phyloP scores from a whole-genome alignment of 2,113 vertebrate species.

The Eclectus roratus region DNA sequence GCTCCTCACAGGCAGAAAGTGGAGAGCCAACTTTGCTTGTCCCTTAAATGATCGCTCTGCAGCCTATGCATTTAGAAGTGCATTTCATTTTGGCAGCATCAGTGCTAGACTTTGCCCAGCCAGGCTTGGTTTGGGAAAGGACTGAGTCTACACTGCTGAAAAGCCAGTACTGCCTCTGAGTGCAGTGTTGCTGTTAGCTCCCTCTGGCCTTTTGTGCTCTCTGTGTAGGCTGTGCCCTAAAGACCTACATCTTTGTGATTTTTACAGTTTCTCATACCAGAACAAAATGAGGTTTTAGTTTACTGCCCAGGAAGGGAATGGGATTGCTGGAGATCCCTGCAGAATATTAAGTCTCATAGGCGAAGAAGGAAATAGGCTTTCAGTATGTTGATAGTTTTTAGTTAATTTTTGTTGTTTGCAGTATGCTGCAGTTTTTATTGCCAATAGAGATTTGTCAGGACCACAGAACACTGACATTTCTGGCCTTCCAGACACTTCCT shows the following conservation, averaged over 20 bases:
- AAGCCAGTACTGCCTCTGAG: background rate
- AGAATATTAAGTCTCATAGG: background rate
- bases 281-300: background rate
- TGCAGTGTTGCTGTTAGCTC: background rate
- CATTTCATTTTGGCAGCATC: background rate
- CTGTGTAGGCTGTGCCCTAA: background rate
- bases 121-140: background rate
- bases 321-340: background rate
- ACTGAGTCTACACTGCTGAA: background rate
- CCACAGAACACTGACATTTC: accelerated
- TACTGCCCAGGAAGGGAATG: background rate
- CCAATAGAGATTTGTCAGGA: background rate
- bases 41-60: accelerated
- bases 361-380: background rate
- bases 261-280: background rate
- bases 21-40: background rate
- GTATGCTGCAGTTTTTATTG: background rate
- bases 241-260: accelerated
- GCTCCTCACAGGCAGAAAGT: background rate
- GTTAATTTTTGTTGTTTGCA: background rate
- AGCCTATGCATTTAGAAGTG: background rate
- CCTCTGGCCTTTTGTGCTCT: background rate
- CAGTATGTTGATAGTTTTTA: background rate
- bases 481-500: background rate
- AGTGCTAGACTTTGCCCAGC: background rate